Base-by-base conservation (phyloP, 1,140 invertebrate genomes). In the Cotesia chilonis region DNA sequence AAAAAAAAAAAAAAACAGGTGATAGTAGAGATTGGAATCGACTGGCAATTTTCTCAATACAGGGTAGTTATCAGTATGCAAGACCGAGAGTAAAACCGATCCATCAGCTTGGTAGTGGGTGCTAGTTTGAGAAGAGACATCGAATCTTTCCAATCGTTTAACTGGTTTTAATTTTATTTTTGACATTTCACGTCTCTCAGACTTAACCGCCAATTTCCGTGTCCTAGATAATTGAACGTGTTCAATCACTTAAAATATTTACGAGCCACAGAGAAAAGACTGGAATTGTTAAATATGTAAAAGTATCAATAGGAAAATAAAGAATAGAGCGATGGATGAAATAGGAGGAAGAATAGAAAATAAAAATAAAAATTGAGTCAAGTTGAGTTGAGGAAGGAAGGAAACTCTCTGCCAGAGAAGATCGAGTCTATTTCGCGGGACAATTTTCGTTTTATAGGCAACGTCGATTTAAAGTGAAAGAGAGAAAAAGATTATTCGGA, bases 21-120 rank as follows among this genome's bases (percentile, higher is more conserved):
- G 51, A 70, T 70, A 64, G 28, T 70, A 51, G 12, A 17, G 36
- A 28, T 63, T 63, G 57, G 57, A 70, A 70, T 70, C 59, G 68
- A 64, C 57, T 70, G 17, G 14, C 59, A 70, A 70, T 70, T 63
- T 63, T 64, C 68, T 61, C 59, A 70, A 60, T 60, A 70, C 51
- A 57, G 54, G 17, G 7, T 9, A 54, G 28, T 12, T 47, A 70
- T 70, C 59, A 70, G 68, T 70, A 70, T 70, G 68, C 68, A 60
- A 70, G 68, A 70, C 68, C 37, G n/a, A 52, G 14, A 17, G 51
- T 14, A 12, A 47, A 51, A 64, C 38, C 59, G 41, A 70, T 70
- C 68, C 68, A 70, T 70, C 68, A 70, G 60, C 38, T 9, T n/a
- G 37, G 1, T 28, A 28, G 28, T 28, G 28, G 28, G 28, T n/a